Percentiles rank a stretch among this genome's conserved stretches.
Evolutionary conservation across 2,888 invertebrate species (phyloP).

Genomic region (Synanthedon formicaeformis): DNA sequence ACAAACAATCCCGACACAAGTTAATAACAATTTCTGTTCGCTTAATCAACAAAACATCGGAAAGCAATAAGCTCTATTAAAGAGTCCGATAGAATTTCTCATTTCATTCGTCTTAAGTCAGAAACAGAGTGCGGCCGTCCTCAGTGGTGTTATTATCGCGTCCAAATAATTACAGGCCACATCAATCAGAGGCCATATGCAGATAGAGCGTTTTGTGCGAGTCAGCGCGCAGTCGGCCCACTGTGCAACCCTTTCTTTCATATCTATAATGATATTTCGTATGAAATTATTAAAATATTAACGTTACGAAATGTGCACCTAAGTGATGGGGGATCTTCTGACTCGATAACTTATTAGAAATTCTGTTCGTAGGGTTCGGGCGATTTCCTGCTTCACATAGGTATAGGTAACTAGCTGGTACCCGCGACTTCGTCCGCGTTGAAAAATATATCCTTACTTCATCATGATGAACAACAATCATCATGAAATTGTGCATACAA

Average conservation of each 20-base stretch:
- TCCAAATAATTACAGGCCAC: conserved; percentile 70
- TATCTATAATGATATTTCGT: conserved; percentile 61
- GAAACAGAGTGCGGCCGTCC: conserved; percentile 65
- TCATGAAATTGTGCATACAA: no score
- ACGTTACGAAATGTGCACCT: conserved; percentile 26
- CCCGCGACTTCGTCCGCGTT: no score
- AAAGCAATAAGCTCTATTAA: conserved; percentile 61
- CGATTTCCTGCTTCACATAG: no score
- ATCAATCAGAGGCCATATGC: conserved; percentile 68
- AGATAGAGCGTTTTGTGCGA: conserved; percentile 68
- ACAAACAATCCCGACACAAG: conserved; percentile 22
- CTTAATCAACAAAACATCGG: conserved; percentile 67
- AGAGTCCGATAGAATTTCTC: conserved; percentile 66
- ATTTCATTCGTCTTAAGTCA: conserved; percentile 69
- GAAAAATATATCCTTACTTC: no score
- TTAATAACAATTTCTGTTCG: conserved; percentile 46
- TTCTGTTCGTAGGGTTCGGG: no score
- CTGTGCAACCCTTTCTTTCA: conserved; percentile 67
- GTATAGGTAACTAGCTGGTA: no score
- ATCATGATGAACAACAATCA: no score
- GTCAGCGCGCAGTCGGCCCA: conserved; percentile 60
- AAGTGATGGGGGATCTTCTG: conserved; percentile 20
- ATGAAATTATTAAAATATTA: conserved; percentile 47
- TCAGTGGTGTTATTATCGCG: conserved; percentile 69
- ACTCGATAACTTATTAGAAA: no score